Evolutionary conservation across 2,113 vertebrate genomes (phyloP).

Genomic region (Archocentrus centrarchus): DNA sequence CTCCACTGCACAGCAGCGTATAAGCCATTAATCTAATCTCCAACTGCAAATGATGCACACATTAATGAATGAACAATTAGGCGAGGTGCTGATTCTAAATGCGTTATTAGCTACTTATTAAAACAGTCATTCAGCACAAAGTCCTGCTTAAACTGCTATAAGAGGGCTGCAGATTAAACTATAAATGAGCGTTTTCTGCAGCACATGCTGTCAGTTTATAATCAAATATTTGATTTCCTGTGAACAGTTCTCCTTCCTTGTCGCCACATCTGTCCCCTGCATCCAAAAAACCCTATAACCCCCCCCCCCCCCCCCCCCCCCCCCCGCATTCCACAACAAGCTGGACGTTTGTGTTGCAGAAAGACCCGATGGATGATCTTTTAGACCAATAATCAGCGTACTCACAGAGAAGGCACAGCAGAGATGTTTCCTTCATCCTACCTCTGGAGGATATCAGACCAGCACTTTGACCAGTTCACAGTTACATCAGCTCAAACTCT

Average conservation of each 20-base stretch:
- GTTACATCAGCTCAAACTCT: no score
- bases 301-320: no score
- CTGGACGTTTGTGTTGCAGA: not conserved
- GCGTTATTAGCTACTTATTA: no score
- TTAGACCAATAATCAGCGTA: rapidly evolving
- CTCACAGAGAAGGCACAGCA: not conserved
- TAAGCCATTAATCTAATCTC: not conserved
- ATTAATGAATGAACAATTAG: not conserved
- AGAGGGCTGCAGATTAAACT: not conserved
- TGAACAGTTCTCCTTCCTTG: not conserved
- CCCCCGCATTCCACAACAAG: no score
- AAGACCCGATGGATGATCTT: not conserved
- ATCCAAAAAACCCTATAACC: not conserved
- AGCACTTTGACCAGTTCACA: no score
- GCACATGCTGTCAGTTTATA: not conserved
- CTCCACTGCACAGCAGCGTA: not conserved
- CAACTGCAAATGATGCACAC: not conserved
- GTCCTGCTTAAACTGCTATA: no score
- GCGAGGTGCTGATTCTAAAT: not conserved
- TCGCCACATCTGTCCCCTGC: not conserved
- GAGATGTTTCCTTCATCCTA: not conserved
- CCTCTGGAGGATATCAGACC: not conserved
- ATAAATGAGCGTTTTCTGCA: not conserved
- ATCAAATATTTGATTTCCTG: not conserved
- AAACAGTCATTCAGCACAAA: no score